These are phyloP conservation scores for Bembecia ichneumoniformis DNA, from an alignment of 2,888 invertebrate genomes.

Conservation along the genomic window DNA sequence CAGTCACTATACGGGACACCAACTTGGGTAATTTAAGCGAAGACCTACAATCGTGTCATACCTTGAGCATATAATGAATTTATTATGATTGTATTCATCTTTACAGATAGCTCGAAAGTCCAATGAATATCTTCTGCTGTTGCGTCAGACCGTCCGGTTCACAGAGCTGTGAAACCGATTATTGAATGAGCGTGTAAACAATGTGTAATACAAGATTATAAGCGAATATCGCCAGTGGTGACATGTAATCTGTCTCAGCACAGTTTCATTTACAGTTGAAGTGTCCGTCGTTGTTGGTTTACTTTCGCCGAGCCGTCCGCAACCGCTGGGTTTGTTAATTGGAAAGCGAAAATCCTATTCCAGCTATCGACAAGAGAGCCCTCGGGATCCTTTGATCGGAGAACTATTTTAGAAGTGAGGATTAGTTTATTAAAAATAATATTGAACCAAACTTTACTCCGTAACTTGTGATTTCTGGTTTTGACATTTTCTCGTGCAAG, in stretches of 20 bases:
- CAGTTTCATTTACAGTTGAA: slow-evolving; percentile 1
- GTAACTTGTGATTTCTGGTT: background rate
- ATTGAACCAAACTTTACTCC: background rate
- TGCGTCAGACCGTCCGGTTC: too few relatives aligned
- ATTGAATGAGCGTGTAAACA: too few relatives aligned
- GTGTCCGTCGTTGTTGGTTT: background rate
- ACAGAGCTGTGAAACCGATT: too few relatives aligned
- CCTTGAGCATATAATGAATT: too few relatives aligned
- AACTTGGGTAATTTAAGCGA: too few relatives aligned
- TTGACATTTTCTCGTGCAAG: background rate
- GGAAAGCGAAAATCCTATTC: slow-evolving; percentile 30
- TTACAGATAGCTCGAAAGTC: too few relatives aligned
- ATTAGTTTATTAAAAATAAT: background rate
- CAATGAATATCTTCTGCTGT: too few relatives aligned
- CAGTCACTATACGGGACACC: too few relatives aligned
- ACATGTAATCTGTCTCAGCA: background rate
- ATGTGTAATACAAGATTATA: too few relatives aligned
- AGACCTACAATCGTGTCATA: too few relatives aligned
- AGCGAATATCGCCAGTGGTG: background rate
- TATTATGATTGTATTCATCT: too few relatives aligned
- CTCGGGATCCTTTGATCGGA: slow-evolving; percentile 1
- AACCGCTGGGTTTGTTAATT: slow-evolving; percentile 22
- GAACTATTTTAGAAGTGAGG: background rate
- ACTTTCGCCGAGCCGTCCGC: background rate
- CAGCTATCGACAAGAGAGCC: slow-evolving; percentile 12